Percentiles rank a stretch among this genome's conserved stretches.
Evolutionary conservation across 2,797 vertebrate genomes (phyloP).

Genomic region (Monodelphis domestica): DNA sequence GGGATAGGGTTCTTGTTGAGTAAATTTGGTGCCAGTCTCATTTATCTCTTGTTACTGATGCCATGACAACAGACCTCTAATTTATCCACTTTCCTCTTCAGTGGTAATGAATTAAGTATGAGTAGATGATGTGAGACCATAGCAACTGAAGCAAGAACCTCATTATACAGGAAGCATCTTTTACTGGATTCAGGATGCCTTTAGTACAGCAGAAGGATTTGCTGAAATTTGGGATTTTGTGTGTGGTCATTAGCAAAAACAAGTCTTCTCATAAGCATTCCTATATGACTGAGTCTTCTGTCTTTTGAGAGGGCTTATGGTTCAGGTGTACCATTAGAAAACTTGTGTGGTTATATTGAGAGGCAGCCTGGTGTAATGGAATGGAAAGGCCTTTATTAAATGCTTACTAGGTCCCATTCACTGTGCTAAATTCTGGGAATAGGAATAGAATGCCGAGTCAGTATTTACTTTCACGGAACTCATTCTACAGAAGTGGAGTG

Average conservation of each 20-base stretch:
- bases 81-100: slow-evolving; percentile 71
- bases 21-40: slow-evolving; percentile 57
- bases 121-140: slow-evolving; percentile 64
- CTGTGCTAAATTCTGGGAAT: not conserved
- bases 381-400: not conserved
- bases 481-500: no score
- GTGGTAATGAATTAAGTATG: slow-evolving; percentile 54
- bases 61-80: slow-evolving; percentile 74
- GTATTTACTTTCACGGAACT: not conserved
- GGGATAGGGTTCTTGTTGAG: slow-evolving; percentile 49
- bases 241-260: not conserved
- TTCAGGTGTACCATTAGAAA: not conserved
- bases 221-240: not conserved
- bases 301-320: not conserved
- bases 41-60: slow-evolving; percentile 63
- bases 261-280: not conserved
- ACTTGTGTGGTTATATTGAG: not conserved
- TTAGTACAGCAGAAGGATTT: slow-evolving; percentile 11
- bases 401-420: not conserved
- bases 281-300: not conserved
- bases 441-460: not conserved
- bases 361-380: not conserved
- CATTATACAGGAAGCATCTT: slow-evolving; percentile 64
- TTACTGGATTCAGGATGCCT: slow-evolving; percentile 41
- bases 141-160: slow-evolving; percentile 75